phyloP scores from a whole-genome alignment of 2,888 invertebrate species.

The Dexiosoma caninum region DNA sequence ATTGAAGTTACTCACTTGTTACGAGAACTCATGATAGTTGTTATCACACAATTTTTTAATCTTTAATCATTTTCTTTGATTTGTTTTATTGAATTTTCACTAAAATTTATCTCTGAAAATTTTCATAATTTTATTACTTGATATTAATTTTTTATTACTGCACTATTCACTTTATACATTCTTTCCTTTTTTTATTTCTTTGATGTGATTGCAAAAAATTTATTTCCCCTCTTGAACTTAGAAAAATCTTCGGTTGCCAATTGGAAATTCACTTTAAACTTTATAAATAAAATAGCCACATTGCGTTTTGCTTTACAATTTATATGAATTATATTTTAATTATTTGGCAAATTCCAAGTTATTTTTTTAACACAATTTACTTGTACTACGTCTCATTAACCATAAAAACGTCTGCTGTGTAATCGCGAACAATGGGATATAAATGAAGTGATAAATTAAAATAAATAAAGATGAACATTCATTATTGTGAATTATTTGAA shows the following conservation, averaged over 20 bases:
- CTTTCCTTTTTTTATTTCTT: slow-evolving; percentile 22
- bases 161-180: slow-evolving; percentile 32
- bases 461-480: slow-evolving; percentile 21
- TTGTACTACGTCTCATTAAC: slow-evolving; percentile 45
- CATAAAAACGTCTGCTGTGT: slow-evolving; percentile 56
- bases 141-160: slow-evolving; percentile 40
- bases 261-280: slow-evolving; percentile 28
- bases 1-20: slow-evolving; percentile 71
- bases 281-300: not conserved
- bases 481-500: slow-evolving; percentile 36
- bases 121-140: not conserved
- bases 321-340: slow-evolving; percentile 17
- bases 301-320: slow-evolving; percentile 7
- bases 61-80: slow-evolving; percentile 33
- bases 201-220: slow-evolving; percentile 34
- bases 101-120: not conserved
- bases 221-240: not conserved
- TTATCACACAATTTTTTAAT: slow-evolving; percentile 10
- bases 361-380: slow-evolving; percentile 29
- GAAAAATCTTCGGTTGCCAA: not conserved
- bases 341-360: slow-evolving; percentile 38
- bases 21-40: slow-evolving; percentile 72
- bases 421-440: slow-evolving; percentile 51
- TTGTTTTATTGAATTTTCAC: not conserved
- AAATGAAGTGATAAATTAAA: slow-evolving; percentile 45